Base-by-base conservation (phyloP, 92 coral and sea anemone genomes). In the Actinernus sp. region DNA sequence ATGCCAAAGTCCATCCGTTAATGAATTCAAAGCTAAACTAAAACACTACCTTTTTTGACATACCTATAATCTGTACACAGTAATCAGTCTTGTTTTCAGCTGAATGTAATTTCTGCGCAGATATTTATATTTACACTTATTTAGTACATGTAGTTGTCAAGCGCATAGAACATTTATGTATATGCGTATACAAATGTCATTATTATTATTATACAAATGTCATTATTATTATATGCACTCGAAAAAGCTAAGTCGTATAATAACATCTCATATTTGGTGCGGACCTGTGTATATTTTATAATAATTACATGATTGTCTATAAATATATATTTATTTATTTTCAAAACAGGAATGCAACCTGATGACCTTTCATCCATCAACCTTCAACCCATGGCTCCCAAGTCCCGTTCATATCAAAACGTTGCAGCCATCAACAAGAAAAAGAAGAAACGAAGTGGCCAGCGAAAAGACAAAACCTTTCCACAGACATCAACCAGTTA, bases 331-430 rank as follows among this genome's bases (percentile, higher is more conserved):
- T 0, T 64, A 22, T 36, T 45, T 14, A 32, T 45, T 8, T 45
- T 65, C 14, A 13, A 49, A 14, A 11, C 68, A 93, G 98, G 69
- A 31, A 63, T 93, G 25, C 83, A 86, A 51, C 88, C 98, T 1
- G 98, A 93, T 65, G 98, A 93, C 44, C 63, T 93, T 6, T 90
- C 97, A 11, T 73, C 88, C 28, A 86, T 93, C 28, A 82, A 87
- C 28, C 78, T 93, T 0, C 77, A 73, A 46, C 73, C 90, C 17
- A 55, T 79, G 32, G 87, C 98, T 48, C 82, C 76, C 34, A 93
- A 86, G 55, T 90, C 94, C 21, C 89, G 94, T 7, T 74, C 95
- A 5, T 95, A 87, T 37, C 88, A 77, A 24, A 78, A 71, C 14
- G 52, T 77, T 26, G 79, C 81, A 13, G 77, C 79, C 14, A 61